Evolutionary conservation across 2,113 vertebrate genomes (phyloP), one percentile per base, ranked within the genome.

Genomic region (Chloroceryle aenea): DNA sequence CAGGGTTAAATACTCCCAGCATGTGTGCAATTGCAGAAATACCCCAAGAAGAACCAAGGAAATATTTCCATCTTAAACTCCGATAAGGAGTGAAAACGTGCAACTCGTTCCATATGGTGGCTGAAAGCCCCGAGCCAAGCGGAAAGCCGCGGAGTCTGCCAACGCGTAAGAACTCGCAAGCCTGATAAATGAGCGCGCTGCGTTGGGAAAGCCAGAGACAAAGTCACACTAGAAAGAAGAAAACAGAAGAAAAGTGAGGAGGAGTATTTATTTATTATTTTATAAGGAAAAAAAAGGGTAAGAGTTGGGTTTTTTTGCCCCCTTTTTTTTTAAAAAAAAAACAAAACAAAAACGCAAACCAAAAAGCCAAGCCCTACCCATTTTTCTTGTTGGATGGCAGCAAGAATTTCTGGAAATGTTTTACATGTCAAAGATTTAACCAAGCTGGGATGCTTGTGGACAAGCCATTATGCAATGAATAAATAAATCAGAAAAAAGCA

Each of bases 51-150:
- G 95, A 96, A 73, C 14, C 34, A 48, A 86, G 94, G 95, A 93
- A 94, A 89, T 96, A 96, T 92, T 97, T 96, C 82, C 96, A 86
- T 95, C 94, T 89, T 62, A 66, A 80, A 76, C 81, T 83, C 56
- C 14, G 97, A 98, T 98, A 98, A 98, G 97, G 90, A 97, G 82
- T 22, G 67, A 96, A 93, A 88, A 27, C 3, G 79, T 90, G 94
- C 96, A 97, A 97, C 97, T 97, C 43, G 4, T 98, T 98, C 97
- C 98, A 96, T 97, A 95, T 97, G 98, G 94, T 30, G 42, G 26
- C 90, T 14, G 45, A 52, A 18, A 81, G 86, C 74, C 87, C 61
- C 2, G 22, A 95, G 89, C 96, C 97, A 84, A 95, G 73, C 43
- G 74, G 93, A 89, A 95, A 79, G 8, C 95, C n/a, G 32, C 1